phyloP scores from a whole-genome alignment of 2,888 invertebrate species.

The Apotomis turbidana region DNA sequence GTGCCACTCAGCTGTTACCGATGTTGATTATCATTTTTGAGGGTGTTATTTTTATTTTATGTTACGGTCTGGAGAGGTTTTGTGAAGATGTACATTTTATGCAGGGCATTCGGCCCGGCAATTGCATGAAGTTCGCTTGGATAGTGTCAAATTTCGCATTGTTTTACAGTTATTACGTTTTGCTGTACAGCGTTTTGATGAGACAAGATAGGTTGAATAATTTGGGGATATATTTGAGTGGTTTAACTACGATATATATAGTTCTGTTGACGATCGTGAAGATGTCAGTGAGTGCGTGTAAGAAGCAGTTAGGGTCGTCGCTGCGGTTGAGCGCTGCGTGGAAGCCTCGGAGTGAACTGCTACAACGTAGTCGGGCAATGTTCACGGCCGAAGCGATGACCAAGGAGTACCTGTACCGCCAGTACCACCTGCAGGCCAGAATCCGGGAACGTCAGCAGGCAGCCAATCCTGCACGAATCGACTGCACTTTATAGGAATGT shows the following conservation, averaged over 20 bases:
- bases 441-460: slow-evolving; percentile 62
- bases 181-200: slow-evolving; percentile 44
- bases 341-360: slow-evolving; percentile 67
- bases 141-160: slow-evolving; percentile 52
- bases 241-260: neutral
- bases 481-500: neutral
- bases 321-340: slow-evolving; percentile 61
- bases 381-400: slow-evolving; percentile 80
- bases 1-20: slow-evolving; percentile 49
- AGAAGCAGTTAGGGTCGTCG: slow-evolving; percentile 49
- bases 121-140: slow-evolving; percentile 64
- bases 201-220: neutral
- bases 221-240: neutral
- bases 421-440: slow-evolving; percentile 75
- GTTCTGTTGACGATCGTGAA: slow-evolving; percentile 41
- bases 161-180: slow-evolving; percentile 53
- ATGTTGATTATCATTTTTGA: slow-evolving; percentile 59
- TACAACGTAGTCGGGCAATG: slow-evolving; percentile 74
- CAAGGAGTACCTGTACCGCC: slow-evolving; percentile 78
- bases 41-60: slow-evolving; percentile 64
- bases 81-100: slow-evolving; percentile 78
- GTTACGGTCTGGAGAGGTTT: slow-evolving; percentile 70
- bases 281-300: slow-evolving; percentile 53
- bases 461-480: slow-evolving; percentile 52
- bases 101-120: slow-evolving; percentile 69